Percentiles rank a stretch among this genome's conserved stretches.
Conservation (phyloP, 2,888 invertebrate genomes). For the Cheilosia soror region DNA sequence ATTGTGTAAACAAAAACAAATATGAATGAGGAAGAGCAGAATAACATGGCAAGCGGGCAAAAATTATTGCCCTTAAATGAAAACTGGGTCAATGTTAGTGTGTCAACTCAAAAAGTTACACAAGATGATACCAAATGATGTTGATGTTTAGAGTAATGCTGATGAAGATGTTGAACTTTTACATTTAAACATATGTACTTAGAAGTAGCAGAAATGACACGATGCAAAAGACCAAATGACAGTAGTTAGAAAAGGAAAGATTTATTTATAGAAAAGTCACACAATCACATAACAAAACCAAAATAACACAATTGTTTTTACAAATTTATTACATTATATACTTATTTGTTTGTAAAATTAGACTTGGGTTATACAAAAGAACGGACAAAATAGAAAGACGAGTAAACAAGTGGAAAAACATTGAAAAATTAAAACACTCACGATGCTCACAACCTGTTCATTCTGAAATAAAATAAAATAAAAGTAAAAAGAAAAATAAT, state of each 20-base stretch:
- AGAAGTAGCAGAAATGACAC: constrained; percentile 10
- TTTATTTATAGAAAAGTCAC: constrained; percentile 23
- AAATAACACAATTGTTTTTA: not conserved
- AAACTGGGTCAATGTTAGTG: constrained; percentile 67
- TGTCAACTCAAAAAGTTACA: constrained; percentile 43
- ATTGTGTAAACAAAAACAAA: constrained; percentile 34
- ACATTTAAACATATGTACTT: constrained; percentile 1
- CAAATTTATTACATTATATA: constrained; percentile 27
- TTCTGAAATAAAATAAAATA: constrained; percentile 82
- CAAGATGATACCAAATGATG: not conserved
- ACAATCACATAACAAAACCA: constrained; percentile 28
- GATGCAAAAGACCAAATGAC: constrained; percentile 28
- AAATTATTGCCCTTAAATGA: constrained; percentile 24
- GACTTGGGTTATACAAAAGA: not conserved
- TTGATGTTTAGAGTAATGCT: constrained; percentile 17
- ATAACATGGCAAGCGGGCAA: constrained; percentile 14
- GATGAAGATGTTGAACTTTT: constrained; percentile 25
- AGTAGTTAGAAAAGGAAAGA: constrained; percentile 10
- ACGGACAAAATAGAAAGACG: constrained; percentile 16
- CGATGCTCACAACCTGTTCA: constrained; percentile 83
- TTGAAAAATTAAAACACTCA: constrained; percentile 79
- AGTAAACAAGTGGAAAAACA: constrained; percentile 44
- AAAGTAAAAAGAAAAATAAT: constrained; percentile 78
- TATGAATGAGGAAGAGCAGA: constrained; percentile 20
- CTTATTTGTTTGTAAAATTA: constrained; percentile 21